phyloP scores from a whole-genome alignment of 2,888 invertebrate genomes.

The Ethmia dodecea region DNA sequence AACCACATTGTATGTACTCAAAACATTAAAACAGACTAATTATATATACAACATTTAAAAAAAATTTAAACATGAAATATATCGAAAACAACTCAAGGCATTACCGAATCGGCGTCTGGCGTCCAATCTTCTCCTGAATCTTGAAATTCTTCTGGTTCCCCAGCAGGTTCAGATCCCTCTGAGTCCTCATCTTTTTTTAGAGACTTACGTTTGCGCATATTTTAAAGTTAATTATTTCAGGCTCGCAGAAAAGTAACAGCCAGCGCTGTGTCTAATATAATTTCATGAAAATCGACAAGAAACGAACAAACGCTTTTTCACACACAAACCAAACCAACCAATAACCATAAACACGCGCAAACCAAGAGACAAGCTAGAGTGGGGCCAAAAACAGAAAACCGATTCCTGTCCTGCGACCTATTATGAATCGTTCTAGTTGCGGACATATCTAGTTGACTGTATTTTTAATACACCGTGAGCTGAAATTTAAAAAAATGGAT shows the following conservation, averaged over 20 bases:
- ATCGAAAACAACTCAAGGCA: too few relatives aligned
- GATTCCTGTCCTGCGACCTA: too few relatives aligned
- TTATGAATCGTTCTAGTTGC: too few relatives aligned
- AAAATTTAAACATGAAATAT: background rate
- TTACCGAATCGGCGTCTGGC: constrained; percentile 73
- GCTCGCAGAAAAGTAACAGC: constrained; percentile 24
- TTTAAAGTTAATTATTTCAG: constrained; percentile 18
- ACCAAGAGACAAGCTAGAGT: too few relatives aligned
- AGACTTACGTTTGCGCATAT: constrained; percentile 70
- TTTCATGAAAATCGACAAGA: too few relatives aligned
- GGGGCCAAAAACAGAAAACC: too few relatives aligned
- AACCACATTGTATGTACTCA: too few relatives aligned
- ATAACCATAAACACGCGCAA: too few relatives aligned
- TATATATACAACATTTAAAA: background rate
- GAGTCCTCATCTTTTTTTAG: constrained; percentile 66
- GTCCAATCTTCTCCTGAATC: constrained; percentile 77
- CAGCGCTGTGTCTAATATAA: constrained; percentile 27
- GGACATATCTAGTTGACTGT: too few relatives aligned
- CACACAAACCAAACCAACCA: too few relatives aligned
- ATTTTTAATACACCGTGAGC: too few relatives aligned
- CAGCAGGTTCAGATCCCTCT: constrained; percentile 63
- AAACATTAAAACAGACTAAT: background rate
- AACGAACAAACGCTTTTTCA: constrained; percentile 8
- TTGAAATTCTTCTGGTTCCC: constrained; percentile 73
- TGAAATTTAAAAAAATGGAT: too few relatives aligned